Conservation (phyloP, 2,113 vertebrate genomes). For the Cheilinus undulatus region DNA sequence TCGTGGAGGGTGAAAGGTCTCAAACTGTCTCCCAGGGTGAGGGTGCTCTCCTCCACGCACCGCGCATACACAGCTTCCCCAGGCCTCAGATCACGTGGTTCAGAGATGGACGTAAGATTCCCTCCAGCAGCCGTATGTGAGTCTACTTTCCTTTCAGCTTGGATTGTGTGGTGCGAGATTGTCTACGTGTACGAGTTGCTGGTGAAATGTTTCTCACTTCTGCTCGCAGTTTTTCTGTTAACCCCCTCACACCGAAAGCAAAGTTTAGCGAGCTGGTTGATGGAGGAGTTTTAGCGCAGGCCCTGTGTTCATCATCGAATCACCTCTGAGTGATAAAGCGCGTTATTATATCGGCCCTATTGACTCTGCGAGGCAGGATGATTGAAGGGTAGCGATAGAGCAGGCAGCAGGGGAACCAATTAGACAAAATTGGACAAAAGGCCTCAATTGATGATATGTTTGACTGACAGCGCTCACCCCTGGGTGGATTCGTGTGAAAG, state of each 20-base stretch:
- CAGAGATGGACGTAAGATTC: slow-evolving; percentile 96
- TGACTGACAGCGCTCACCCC: slow-evolving; percentile 80
- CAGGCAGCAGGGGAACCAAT: slow-evolving; percentile 83
- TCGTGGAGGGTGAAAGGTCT: slow-evolving; percentile 88
- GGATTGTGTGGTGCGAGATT: not conserved
- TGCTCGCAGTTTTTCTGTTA: slow-evolving; percentile 56
- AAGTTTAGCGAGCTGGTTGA: slow-evolving; percentile 69
- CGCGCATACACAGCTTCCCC: slow-evolving; percentile 95
- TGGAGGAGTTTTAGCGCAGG: slow-evolving; percentile 58
- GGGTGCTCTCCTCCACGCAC: slow-evolving; percentile 89
- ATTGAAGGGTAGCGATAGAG: slow-evolving; percentile 80
- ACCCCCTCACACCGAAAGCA: slow-evolving; percentile 23
- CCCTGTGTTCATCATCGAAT: slow-evolving; percentile 73
- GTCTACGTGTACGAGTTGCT: slow-evolving; percentile 23
- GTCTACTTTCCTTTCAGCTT: slow-evolving; percentile 50
- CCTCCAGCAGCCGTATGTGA: slow-evolving; percentile 97
- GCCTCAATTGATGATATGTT: slow-evolving; percentile 80
- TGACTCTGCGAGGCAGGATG: slow-evolving; percentile 74
- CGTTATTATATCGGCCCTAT: slow-evolving; percentile 79
- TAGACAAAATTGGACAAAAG: slow-evolving; percentile 86
- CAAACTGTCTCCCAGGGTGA: slow-evolving; percentile 93
- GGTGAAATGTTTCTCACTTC: slow-evolving; percentile 36
- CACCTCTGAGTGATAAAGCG: slow-evolving; percentile 75
- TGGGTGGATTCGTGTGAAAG: slow-evolving; percentile 37
- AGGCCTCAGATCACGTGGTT: slow-evolving; percentile 99